These are phyloP conservation scores for Cottoperca gobio DNA, from an alignment of 2,797 vertebrate genomes.

Conservation along the genomic window DNA sequence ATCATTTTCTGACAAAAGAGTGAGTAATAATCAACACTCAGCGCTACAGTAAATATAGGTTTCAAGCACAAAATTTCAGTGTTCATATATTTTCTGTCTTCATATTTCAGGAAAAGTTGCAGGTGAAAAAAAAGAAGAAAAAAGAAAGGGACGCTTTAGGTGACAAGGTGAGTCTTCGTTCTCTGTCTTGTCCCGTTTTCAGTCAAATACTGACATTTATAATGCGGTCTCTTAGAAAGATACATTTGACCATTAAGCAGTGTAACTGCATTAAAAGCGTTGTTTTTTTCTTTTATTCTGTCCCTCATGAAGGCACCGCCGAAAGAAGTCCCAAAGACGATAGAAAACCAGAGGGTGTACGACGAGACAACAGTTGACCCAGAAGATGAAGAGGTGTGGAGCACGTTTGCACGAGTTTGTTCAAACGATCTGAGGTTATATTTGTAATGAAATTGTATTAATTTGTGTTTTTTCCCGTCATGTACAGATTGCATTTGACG, in stretches of 20 bases:
- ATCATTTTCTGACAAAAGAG: neutral
- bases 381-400: conserved; percentile 94
- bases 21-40: neutral
- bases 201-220: neutral
- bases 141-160: conserved; percentile 94
- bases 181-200: neutral
- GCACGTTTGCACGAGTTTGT: neutral
- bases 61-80: accelerated
- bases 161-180: conserved; percentile 88
- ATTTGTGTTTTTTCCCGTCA: neutral
- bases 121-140: conserved; percentile 90
- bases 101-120: conserved; percentile 89
- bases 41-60: neutral
- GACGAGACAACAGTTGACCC: conserved; percentile 97
- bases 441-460: neutral
- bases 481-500: conserved; percentile 93
- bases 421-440: neutral
- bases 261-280: neutral
- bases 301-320: conserved; percentile 89
- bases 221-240: neutral
- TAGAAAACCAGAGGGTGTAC: conserved; percentile 95
- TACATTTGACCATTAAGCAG: neutral
- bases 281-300: neutral
- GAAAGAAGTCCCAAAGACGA: conserved; percentile 95
- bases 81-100: neutral